A percentile compares a stretch with the other conserved stretches of the same genome.
Conservation (phyloP, 1,140 invertebrate species). For the Saccostrea echinata region DNA sequence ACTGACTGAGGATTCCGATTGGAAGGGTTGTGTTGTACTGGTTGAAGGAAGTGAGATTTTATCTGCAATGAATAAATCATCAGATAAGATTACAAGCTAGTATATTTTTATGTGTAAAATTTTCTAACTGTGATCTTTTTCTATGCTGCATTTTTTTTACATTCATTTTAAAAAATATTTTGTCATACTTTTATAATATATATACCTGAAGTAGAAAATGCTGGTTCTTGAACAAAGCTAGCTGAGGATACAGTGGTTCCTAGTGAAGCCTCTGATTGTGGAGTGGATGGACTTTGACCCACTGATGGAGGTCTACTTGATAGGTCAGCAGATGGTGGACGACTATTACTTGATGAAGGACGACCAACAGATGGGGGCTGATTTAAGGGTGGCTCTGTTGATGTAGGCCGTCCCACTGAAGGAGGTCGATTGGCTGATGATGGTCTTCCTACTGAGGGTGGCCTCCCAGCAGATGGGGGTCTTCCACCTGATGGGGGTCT, state of each 20-base stretch:
- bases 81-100: background rate
- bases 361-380: background rate
- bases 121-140: background rate
- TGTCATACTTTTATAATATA: background rate
- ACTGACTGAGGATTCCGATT: background rate
- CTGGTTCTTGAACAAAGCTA: background rate
- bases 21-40: constrained; percentile 1
- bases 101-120: background rate
- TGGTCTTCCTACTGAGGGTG: constrained; percentile 26
- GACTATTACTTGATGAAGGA: background rate
- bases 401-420: constrained; percentile 1
- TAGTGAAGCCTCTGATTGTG: constrained; percentile 10
- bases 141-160: background rate
- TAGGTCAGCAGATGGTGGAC: background rate
- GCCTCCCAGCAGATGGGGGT: constrained; percentile 28
- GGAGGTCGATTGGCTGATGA: constrained; percentile 20
- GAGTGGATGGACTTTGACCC: constrained; percentile 24
- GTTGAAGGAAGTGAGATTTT: constrained; percentile 9
- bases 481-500: background rate
- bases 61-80: background rate
- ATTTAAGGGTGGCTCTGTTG: background rate
- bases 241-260: background rate
- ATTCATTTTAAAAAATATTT: background rate
- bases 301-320: constrained; percentile 12
- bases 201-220: constrained; percentile 19